Base-by-base conservation (phyloP, 2,797 vertebrate species). In the Columba guinea region DNA sequence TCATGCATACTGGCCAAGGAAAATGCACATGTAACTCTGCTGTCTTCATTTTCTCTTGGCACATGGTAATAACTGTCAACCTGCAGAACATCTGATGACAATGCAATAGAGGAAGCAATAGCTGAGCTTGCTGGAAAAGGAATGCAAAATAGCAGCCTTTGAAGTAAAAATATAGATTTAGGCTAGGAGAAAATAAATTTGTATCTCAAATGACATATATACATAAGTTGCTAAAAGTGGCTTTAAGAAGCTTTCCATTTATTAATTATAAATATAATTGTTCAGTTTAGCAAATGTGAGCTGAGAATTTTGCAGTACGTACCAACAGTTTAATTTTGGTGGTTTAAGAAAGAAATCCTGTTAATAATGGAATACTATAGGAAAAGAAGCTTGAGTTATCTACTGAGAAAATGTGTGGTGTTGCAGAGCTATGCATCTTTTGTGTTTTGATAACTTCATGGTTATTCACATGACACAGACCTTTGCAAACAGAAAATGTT, bases 11-110 rank as follows among this genome's bases (percentile, higher is more conserved):
- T 53, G 63, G 63, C 48, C 4, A 3, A 1, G 0, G 32, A 93
- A 84, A 84, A 92, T 88, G 35, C 18, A 20, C 23, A 14, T 56
- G 76, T 90, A 94, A 85, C 93, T 95, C 53, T 75, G 84, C 86
- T 96, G 94, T 92, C 88, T 97, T 96, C 83, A 90, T 96, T 93
- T 96, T 93, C 58, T 79, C 73, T 71, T 91, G 85, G 52, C 34
- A 63, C 55, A 7, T 0, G 8, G 71, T 73, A 87, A 95, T 92
- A 96, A 65, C 68, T 67, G 46, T 71, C 92, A 96, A 78, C 48
- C 89, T 88, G 74, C 58, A 88, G 83, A 91, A 96, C 69, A 74
- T 70, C 88, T 89, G 80, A 89, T 89, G 89, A 92, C 79, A 95
- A 32, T 71, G 37, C 0, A 6, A 89, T 41, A 87, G 35, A 37